Percentiles rank a stretch among this genome's conserved stretches.
Conservation (phyloP, 2,888 invertebrate species). For the Nemoura dubitans region DNA sequence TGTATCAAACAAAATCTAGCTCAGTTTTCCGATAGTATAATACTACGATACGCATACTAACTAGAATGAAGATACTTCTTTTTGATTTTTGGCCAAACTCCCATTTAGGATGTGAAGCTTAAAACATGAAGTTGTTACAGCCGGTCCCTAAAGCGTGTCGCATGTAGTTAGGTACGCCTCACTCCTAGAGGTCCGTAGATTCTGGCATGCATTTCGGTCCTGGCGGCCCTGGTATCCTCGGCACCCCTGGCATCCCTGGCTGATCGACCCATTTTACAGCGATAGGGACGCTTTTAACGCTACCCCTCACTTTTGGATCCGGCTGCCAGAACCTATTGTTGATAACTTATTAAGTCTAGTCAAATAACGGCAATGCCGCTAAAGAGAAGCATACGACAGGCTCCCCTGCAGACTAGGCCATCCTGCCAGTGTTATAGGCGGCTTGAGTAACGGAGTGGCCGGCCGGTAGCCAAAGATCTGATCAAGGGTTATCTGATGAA, state of each 20-base stretch:
- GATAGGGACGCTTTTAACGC: slow-evolving; percentile 44
- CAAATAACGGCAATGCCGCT: not conserved
- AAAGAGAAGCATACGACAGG: not conserved
- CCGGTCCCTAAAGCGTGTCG: slow-evolving; percentile 42
- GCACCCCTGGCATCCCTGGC: slow-evolving; percentile 28
- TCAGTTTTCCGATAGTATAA: slow-evolving; percentile 25
- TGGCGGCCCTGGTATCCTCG: slow-evolving; percentile 14
- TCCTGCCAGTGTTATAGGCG: not conserved
- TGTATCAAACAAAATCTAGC: slow-evolving; percentile 16
- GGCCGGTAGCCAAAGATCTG: not conserved
- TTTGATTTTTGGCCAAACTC: slow-evolving; percentile 46
- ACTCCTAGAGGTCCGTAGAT: slow-evolving; percentile 37
- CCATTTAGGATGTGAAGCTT: slow-evolving; percentile 41
- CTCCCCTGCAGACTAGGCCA: not conserved
- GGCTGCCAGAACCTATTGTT: slow-evolving; percentile 27
- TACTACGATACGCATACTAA: slow-evolving; percentile 46
- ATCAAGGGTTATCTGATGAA: not conserved
- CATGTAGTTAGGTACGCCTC: slow-evolving; percentile 46
- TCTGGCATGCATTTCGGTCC: slow-evolving; percentile 18
- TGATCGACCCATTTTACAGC: slow-evolving; percentile 49
- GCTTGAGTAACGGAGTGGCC: not conserved
- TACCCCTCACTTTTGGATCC: not conserved
- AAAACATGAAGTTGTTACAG: slow-evolving; percentile 32
- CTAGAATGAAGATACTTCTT: slow-evolving; percentile 33
- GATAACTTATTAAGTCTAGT: not conserved